Evolutionary conservation across 2,113 vertebrate genomes (phyloP), one percentile per base, ranked within the genome.

Genomic region (Guaruba guarouba): DNA sequence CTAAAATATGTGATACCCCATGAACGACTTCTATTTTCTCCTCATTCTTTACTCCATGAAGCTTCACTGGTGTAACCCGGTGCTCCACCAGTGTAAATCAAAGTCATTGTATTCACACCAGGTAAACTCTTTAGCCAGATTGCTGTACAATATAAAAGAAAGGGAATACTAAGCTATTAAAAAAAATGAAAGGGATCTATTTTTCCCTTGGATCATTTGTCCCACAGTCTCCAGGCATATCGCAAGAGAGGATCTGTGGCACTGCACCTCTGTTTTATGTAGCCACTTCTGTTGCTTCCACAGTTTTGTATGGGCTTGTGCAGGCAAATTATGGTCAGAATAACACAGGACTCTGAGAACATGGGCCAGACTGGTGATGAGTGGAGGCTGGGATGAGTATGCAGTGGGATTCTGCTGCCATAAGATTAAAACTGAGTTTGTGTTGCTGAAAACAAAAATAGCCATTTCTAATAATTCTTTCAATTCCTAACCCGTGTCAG

Each of bases 181-280:
- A 37, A 27, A 44, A 75, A 29, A 25, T 4, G 7, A n/a, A 48
- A n/a, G 11, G 2, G 6, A 8, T 5, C 10, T 20, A 0, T 20
- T 83, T 63, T 70, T 11, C 17, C n/a, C 20, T 46, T 49, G n/a
- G 8, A 6, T 35, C 17, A 22, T 81, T 74, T 88, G 43, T 55
- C 20, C 23, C n/a, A 22, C n/a, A 19, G 5, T 43, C 39, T 69
- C 54, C n/a, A 66, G 37, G 16, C 29, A 4, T 37, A 27, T 17
- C 59, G 17, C 39, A 29, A 41, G 52, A 57, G 15, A 39, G 39
- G 25, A 27, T 44, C 25, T 4, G 20, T 59, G 68, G 44, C 37
- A 25, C 7, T 59, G 48, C 61, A 54, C 17, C 66, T 79, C 51
- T 63, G 64, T 35, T 67, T 83, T 48, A 1, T 13, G 64, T 68